A percentile compares a stretch with the other conserved stretches of the same genome.
Conservation (phyloP, 2,797 vertebrate species). For the Peromyscus eremicus region DNA sequence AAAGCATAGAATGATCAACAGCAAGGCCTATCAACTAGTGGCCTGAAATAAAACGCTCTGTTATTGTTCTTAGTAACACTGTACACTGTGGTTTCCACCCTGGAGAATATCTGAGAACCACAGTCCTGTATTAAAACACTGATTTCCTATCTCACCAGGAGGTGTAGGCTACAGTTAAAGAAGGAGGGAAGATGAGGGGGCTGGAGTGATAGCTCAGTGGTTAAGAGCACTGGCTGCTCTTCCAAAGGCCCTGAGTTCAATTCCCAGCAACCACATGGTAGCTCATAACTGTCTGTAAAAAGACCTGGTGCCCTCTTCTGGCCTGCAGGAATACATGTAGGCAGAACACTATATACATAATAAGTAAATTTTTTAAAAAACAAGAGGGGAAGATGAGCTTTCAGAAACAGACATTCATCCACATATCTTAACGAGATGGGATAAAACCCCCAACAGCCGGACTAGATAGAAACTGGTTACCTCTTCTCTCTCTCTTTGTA, state of each 20-base stretch:
- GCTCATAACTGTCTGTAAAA: too few species aligned
- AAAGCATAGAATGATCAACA: background rate
- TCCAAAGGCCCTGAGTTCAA: too few species aligned
- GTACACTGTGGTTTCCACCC: background rate
- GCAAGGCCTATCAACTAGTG: background rate
- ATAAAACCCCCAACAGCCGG: background rate
- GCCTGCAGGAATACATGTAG: too few species aligned
- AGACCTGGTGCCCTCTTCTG: too few species aligned
- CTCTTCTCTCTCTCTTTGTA: too few species aligned
- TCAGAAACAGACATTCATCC: background rate
- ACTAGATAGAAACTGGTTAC: background rate
- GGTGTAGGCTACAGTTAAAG: background rate
- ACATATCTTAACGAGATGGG: background rate
- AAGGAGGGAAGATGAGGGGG: too few species aligned
- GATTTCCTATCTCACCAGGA: constrained; percentile 21
- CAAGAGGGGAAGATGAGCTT: background rate
- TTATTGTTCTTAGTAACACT: background rate
- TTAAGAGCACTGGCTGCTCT: too few species aligned
- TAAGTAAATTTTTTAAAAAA: too few species aligned
- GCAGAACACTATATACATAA: too few species aligned
- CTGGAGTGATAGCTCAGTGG: too few species aligned
- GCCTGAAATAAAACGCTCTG: constrained; percentile 17
- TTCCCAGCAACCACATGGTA: too few species aligned
- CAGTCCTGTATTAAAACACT: constrained; percentile 9
- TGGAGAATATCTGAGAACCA: constrained; percentile 25